These are phyloP conservation scores for Psococerastis gibbosa DNA, from an alignment of 2,888 invertebrate species.

Conservation along the genomic window DNA sequence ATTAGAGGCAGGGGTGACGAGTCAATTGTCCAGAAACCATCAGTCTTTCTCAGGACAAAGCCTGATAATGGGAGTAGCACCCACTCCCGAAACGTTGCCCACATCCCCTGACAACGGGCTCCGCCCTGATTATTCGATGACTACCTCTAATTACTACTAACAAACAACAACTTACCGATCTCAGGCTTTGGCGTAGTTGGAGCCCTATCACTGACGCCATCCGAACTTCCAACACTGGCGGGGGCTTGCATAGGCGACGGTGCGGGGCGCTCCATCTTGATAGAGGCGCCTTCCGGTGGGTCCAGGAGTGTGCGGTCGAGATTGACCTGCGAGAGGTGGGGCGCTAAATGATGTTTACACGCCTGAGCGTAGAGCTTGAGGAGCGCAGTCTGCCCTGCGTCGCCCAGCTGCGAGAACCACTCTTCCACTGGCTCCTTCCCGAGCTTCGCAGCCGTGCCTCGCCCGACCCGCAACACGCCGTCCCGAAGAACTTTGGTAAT, in stretches of 20 bases:
- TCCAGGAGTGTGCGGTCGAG: constrained; percentile 55
- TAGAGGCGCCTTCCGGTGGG: constrained; percentile 34
- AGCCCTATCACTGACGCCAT: constrained; percentile 29
- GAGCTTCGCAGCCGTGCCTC: constrained; percentile 38
- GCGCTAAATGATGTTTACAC: constrained; percentile 54
- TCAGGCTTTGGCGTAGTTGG: constrained; percentile 35
- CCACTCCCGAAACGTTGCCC: too few relatives aligned
- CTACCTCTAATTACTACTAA: too few relatives aligned
- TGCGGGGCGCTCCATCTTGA: constrained; percentile 26
- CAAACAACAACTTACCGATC: constrained; percentile 18
- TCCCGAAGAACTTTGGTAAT: constrained; percentile 67
- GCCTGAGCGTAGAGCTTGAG: constrained; percentile 73
- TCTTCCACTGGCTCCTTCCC: constrained; percentile 56
- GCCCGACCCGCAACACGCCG: constrained; percentile 70
- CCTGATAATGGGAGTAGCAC: too few relatives aligned
- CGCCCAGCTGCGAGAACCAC: constrained; percentile 72
- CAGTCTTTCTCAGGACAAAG: too few relatives aligned
- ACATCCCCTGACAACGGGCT: too few relatives aligned
- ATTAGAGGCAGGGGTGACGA: too few relatives aligned
- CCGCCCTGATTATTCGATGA: too few relatives aligned
- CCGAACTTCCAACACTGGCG: constrained; percentile 27
- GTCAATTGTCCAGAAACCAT: too few relatives aligned
- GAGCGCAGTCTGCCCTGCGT: constrained; percentile 61
- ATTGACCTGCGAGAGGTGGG: constrained; percentile 52
- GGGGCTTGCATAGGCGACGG: constrained; percentile 38